phyloP scores from a whole-genome alignment of 2,113 vertebrate genomes.

The Sclerurus mexicanus region DNA sequence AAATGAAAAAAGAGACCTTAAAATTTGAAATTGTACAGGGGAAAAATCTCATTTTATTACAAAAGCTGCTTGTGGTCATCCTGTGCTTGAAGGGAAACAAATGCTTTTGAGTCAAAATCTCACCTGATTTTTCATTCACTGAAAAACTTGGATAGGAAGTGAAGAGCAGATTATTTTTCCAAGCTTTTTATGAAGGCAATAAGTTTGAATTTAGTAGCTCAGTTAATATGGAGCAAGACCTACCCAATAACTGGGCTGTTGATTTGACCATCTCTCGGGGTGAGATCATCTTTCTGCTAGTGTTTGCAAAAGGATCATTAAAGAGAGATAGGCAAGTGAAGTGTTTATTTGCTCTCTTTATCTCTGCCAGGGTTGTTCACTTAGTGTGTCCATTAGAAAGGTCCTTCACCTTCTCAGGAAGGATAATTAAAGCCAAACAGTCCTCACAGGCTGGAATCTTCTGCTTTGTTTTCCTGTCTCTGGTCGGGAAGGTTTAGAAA shows the following conservation, averaged over 20 bases:
- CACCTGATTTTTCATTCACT: neutral
- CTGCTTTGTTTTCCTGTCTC: neutral
- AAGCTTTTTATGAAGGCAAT: neutral
- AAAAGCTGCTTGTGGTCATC: neutral
- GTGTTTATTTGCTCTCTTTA: conserved; percentile 37
- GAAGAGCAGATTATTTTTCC: neutral
- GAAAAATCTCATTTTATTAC: neutral
- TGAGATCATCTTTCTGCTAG: neutral
- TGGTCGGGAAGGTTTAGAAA: neutral
- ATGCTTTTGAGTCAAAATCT: neutral
- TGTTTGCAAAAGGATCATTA: neutral
- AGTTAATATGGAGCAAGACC: neutral
- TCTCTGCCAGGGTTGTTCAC: neutral
- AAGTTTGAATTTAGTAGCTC: neutral
- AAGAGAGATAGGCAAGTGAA: neutral
- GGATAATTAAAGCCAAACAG: conserved; percentile 28
- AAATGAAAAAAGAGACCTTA: neutral
- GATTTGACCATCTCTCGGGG: neutral
- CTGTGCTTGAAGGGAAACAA: neutral
- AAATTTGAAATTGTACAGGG: neutral
- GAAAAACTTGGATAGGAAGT: neutral
- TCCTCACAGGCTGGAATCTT: neutral
- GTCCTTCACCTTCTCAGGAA: neutral
- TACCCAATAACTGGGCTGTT: neutral
- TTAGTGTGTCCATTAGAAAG: neutral